Conservation (phyloP, 2,113 vertebrate species). For the Strix uralensis region DNA sequence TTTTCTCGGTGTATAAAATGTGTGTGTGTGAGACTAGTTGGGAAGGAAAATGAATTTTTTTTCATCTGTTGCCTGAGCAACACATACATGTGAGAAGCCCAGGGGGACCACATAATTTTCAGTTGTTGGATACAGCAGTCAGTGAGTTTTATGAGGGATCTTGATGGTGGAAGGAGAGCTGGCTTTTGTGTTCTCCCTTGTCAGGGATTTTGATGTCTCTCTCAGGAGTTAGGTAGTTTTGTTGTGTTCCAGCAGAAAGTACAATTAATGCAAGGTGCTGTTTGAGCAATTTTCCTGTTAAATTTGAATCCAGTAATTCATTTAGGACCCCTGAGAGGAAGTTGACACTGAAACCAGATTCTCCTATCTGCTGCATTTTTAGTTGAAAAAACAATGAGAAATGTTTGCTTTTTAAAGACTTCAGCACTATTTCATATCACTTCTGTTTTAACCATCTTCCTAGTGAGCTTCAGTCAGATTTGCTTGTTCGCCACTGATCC, state of each 20-base stretch:
- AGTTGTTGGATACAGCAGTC: background rate
- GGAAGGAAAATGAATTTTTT: background rate
- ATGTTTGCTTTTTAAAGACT: background rate
- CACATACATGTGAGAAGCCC: slow-evolving; percentile 18
- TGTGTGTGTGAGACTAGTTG: background rate
- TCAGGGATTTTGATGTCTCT: slow-evolving; percentile 25
- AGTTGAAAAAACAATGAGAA: background rate
- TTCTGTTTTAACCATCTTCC: slow-evolving; percentile 2
- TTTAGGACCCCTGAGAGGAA: slow-evolving; percentile 26
- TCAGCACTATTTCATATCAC: background rate
- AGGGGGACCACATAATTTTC: slow-evolving; percentile 24
- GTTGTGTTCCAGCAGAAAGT: slow-evolving; percentile 1
- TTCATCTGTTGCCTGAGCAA: slow-evolving; percentile 40
- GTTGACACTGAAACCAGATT: background rate
- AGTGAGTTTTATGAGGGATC: background rate
- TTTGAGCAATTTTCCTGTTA: slow-evolving; percentile 20
- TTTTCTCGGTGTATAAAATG: background rate
- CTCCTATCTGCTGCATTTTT: background rate
- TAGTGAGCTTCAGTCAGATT: background rate
- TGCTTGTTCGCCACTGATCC: background rate
- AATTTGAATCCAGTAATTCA: background rate
- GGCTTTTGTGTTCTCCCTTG: background rate
- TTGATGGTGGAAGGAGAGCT: background rate
- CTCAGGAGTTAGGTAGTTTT: background rate
- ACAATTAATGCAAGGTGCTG: background rate